These are phyloP conservation scores for Hepsetus odoe DNA, from an alignment of 2,113 vertebrate genomes.

Conservation along the genomic window DNA sequence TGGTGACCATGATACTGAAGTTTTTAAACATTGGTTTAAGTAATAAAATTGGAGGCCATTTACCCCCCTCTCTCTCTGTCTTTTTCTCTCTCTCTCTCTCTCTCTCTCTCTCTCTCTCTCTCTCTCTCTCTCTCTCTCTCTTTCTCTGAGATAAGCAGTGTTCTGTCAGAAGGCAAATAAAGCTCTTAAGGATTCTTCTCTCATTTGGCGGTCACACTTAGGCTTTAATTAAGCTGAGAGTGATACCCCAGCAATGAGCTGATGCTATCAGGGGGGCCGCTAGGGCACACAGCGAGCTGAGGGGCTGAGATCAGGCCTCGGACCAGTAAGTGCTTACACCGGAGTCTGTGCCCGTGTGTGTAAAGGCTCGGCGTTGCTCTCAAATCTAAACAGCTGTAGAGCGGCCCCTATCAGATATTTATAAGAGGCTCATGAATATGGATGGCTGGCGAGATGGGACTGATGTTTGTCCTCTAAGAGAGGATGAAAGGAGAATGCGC, in stretches of 20 bases:
- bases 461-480: slow-evolving; percentile 86
- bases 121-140: slow-evolving; percentile 5
- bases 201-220: slow-evolving; percentile 76
- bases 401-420: slow-evolving; percentile 81
- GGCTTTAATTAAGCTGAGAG: slow-evolving; percentile 74
- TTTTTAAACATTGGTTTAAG: slow-evolving; percentile 30
- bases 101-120: slow-evolving; percentile 41
- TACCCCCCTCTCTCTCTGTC: slow-evolving; percentile 53
- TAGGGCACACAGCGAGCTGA: slow-evolving; percentile 57
- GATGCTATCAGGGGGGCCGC: slow-evolving; percentile 71
- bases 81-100: too few relatives aligned
- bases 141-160: slow-evolving; percentile 67
- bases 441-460: slow-evolving; percentile 75
- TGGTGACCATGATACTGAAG: not conserved
- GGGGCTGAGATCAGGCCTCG: slow-evolving; percentile 53
- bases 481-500: slow-evolving; percentile 81
- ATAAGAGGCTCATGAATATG: slow-evolving; percentile 84
- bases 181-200: slow-evolving; percentile 76
- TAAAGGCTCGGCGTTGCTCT: slow-evolving; percentile 59
- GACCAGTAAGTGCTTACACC: slow-evolving; percentile 51
- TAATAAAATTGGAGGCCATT: slow-evolving; percentile 51
- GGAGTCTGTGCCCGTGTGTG: slow-evolving; percentile 36
- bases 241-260: slow-evolving; percentile 67
- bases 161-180: slow-evolving; percentile 74
- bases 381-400: slow-evolving; percentile 78